Conservation (phyloP, 2,888 invertebrate genomes). For the Drosophila peninsularis region DNA sequence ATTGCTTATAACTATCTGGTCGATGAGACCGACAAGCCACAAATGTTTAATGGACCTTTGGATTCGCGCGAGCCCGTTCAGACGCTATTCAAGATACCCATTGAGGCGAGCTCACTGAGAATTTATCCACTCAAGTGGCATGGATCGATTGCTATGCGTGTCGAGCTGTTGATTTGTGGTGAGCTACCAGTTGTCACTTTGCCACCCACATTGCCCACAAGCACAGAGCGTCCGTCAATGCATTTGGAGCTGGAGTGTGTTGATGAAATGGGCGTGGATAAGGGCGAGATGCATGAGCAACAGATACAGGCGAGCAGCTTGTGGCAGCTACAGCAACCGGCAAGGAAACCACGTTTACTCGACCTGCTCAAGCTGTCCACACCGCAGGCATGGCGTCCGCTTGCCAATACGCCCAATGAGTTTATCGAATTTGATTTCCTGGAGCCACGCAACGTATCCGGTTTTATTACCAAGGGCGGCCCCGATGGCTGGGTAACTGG, state of each 20-base stretch:
- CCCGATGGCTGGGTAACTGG: constrained; percentile 90
- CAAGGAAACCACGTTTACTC: constrained; percentile 72
- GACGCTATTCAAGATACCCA: constrained; percentile 89
- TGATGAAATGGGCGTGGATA: constrained; percentile 90
- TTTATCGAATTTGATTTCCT: constrained; percentile 92
- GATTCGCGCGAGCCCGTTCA: constrained; percentile 87
- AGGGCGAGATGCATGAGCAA: constrained; percentile 87
- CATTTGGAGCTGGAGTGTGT: constrained; percentile 85
- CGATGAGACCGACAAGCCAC: constrained; percentile 86
- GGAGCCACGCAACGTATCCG: constrained; percentile 91
- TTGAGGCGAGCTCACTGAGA: constrained; percentile 90
- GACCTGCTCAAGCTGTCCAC: constrained; percentile 83
- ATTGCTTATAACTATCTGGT: constrained; percentile 87
- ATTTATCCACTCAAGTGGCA: constrained; percentile 92
- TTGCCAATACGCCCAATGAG: constrained; percentile 88
- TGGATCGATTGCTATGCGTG: constrained; percentile 88
- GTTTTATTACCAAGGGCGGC: constrained; percentile 90
- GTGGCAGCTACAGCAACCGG: constrained; percentile 74
- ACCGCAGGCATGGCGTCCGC: constrained; percentile 88
- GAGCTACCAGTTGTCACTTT: constrained; percentile 31
- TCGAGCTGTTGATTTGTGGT: constrained; percentile 91
- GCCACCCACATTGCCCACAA: constrained; percentile 33
- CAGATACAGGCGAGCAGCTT: constrained; percentile 86
- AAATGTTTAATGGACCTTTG: constrained; percentile 90
- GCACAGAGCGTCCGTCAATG: constrained; percentile 49